Conservation (phyloP, 2,113 vertebrate genomes). For the Perca flavescens region DNA sequence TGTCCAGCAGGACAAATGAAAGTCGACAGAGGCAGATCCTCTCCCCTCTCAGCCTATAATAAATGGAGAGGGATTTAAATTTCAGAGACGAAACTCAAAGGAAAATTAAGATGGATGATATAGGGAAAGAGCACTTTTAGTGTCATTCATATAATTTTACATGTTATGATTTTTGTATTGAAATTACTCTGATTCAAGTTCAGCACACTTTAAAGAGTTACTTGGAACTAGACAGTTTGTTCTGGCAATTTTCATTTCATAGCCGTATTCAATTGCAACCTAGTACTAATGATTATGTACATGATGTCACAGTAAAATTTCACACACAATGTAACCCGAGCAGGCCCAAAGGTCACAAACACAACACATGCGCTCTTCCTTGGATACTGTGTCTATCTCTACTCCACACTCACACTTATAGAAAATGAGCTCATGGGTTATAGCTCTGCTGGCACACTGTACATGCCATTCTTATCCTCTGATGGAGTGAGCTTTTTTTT, state of each 20-base stretch:
- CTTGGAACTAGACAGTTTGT: neutral
- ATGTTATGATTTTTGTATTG: neutral
- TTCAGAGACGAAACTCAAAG: constrained; percentile 31
- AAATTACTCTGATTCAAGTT: neutral
- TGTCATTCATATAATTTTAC: neutral
- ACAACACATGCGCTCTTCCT: constrained; percentile 33
- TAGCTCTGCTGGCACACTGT: constrained; percentile 40
- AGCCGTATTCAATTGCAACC: constrained; percentile 35
- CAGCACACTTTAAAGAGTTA: neutral
- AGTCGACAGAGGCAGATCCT: constrained; percentile 47
- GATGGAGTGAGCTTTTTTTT: constrained; percentile 57
- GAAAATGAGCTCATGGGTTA: constrained; percentile 67
- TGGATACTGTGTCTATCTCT: constrained; percentile 27
- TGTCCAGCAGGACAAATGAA: constrained; percentile 54
- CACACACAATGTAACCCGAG: constrained; percentile 61
- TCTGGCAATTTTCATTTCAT: constrained; percentile 1
- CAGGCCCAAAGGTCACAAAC: constrained; percentile 65
- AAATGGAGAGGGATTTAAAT: constrained; percentile 37
- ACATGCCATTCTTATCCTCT: constrained; percentile 69
- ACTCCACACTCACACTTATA: constrained; percentile 37
- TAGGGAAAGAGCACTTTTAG: neutral
- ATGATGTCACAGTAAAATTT: constrained; percentile 63
- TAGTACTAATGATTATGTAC: constrained; percentile 64
- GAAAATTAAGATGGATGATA: neutral
- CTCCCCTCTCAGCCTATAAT: neutral